These are phyloP conservation scores for Ophion obscuratus DNA, from an alignment of 2,888 invertebrate genomes.

Conservation along the genomic window DNA sequence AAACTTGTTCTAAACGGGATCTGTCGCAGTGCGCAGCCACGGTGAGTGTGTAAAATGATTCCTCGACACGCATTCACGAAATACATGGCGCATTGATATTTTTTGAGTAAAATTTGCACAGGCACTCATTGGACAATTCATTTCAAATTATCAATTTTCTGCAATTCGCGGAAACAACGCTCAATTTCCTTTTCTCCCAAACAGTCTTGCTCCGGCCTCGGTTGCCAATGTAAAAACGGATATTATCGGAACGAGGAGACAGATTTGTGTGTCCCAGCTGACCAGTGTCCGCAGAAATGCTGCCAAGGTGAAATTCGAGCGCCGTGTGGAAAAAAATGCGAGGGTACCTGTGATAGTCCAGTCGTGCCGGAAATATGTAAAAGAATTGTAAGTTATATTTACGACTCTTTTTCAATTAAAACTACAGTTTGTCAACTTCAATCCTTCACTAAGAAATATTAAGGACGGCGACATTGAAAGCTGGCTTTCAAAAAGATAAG, in stretches of 20 bases:
- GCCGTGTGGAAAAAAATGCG: slow-evolving; percentile 44
- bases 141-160: background rate
- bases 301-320: background rate
- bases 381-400: slow-evolving; percentile 27
- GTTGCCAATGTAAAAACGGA: slow-evolving; percentile 51
- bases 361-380: slow-evolving; percentile 22
- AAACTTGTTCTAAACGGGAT: slow-evolving; percentile 28
- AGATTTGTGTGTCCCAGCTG: slow-evolving; percentile 23
- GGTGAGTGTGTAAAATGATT: background rate
- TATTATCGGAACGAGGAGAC: slow-evolving; percentile 38
- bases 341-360: slow-evolving; percentile 39
- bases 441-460: background rate
- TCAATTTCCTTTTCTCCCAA: background rate
- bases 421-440: background rate
- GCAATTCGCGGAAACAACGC: background rate
- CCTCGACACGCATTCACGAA: background rate
- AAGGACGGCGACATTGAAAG: background rate
- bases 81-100: background rate
- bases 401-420: background rate
- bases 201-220: slow-evolving; percentile 1
- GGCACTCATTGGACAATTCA: background rate
- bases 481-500: background rate
- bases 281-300: slow-evolving; percentile 31
- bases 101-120: too few relatives aligned
- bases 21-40: slow-evolving; percentile 5